Conservation (phyloP, 2,113 vertebrate species). For the Poicephalus meyeri region DNA sequence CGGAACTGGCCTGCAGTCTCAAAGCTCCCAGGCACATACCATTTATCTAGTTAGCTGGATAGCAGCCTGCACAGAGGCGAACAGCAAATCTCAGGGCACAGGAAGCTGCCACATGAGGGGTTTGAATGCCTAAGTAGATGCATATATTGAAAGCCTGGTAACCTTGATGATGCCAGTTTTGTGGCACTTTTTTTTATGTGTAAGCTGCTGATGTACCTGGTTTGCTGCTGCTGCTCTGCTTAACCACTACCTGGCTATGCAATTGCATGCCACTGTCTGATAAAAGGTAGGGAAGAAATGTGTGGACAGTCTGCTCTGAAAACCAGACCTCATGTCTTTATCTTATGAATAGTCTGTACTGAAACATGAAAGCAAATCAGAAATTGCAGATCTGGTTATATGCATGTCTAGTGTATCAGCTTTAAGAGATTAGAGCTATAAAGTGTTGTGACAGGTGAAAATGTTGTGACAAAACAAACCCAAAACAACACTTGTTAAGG, state of each 20-base stretch:
- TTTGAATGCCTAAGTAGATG: not conserved
- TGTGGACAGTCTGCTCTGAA: not conserved
- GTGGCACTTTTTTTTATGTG: not conserved
- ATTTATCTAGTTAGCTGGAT: fast-evolving
- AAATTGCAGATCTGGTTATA: not conserved
- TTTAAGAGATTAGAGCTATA: not conserved
- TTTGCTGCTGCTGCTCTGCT: not conserved
- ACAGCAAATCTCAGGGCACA: not conserved
- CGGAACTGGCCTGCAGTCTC: not conserved
- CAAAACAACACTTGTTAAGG: not conserved
- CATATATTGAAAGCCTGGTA: not conserved
- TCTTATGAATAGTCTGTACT: not conserved
- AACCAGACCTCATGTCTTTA: not conserved
- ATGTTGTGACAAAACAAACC: not conserved
- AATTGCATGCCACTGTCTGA: not conserved
- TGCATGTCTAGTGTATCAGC: not conserved
- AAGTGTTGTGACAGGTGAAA: not conserved
- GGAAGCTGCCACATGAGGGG: not conserved
- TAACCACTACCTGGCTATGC: not conserved
- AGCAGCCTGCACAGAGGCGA: not conserved
- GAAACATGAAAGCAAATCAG: not conserved
- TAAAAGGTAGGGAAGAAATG: not conserved
- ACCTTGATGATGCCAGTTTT: not conserved
- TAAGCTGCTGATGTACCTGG: not conserved
- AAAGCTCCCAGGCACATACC: not conserved